Base-by-base conservation (phyloP, 2,113 vertebrate species). In the Lycaon pictus region DNA sequence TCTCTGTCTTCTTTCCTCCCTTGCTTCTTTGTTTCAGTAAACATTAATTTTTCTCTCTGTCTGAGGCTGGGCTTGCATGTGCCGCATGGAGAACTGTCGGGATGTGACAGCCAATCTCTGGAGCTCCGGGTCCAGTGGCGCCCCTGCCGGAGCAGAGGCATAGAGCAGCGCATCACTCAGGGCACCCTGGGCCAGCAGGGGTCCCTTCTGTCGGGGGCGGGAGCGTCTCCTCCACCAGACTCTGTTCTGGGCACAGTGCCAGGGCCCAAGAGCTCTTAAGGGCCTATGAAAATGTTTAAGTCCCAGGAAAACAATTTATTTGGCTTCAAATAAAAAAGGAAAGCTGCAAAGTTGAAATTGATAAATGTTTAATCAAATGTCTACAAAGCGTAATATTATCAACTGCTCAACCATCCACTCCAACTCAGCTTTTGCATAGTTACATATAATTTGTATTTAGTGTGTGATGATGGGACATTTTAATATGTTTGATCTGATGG, bases 271-370 rank as follows among this genome's bases (percentile, higher is more conserved):
- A 60, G 84, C 91, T 79, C 92, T 92, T 88, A 90, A 93, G 76
- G 88, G 55, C 87, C 87, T 55, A 5, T 22, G 58, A 88, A 93
- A 95, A 96, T 37, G 84, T 72, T 90, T 94, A 90, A 92, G 88
- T 71, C 88, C 80, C 63, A 10, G 92, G 90, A 87, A 96, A 98
- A 97, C 97, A 97, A 97, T 97, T 97, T 97, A 96, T 92, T 97
- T 98, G 89, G 67, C 89, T 96, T 92, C 83, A 55, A 93, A 92
- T 95, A 35, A 80, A 96, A 96, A 95, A 60, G 35, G 63, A 88
- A 96, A 93, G 63, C 93, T 53, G 53, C 58, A 88, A 90, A 85
- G 81, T 67, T 92, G 97, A 97, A 96, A 92, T 48, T 84, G 96
- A 96, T 97, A 85, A 97, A 96, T 97, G 87, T 96, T 97, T 93